A percentile compares a stretch with the other conserved stretches of the same genome.
These are phyloP conservation scores for Phataginus tricuspis DNA, from an alignment of 2,797 vertebrate species.

Conservation along the genomic window DNA sequence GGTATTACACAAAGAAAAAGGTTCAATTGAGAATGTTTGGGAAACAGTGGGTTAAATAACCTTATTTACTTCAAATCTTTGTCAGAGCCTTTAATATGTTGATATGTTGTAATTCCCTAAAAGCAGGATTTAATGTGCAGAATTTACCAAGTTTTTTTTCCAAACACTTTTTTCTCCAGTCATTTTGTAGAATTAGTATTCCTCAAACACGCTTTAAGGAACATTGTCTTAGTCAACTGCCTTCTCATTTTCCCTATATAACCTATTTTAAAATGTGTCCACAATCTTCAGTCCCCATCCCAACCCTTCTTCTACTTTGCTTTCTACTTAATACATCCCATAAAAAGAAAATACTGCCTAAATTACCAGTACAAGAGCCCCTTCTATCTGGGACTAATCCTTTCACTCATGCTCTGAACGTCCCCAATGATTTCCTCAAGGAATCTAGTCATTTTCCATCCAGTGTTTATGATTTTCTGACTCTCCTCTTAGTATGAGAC, in stretches of 20 bases:
- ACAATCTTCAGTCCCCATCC: background rate
- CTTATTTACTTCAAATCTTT: background rate
- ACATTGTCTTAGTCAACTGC: background rate
- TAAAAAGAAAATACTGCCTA: background rate
- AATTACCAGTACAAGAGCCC: background rate
- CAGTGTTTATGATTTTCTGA: background rate
- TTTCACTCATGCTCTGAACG: background rate
- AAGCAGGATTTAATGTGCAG: background rate
- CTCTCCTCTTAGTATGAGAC: background rate
- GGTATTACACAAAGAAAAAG: background rate
- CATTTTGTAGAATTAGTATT: background rate
- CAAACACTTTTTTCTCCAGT: background rate
- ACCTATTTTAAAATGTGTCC: background rate
- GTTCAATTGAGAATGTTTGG: background rate
- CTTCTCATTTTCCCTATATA: background rate
- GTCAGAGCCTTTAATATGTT: constrained; percentile 6
- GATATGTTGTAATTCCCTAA: background rate
- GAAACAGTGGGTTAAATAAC: background rate
- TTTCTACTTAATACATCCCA: background rate
- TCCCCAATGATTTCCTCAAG: background rate
- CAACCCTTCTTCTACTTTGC: background rate
- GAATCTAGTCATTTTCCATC: background rate
- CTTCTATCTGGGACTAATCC: background rate
- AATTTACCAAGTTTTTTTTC: background rate
- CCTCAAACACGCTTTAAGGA: background rate